Evolutionary conservation across 2,113 vertebrate genomes (phyloP), one percentile per base, ranked within the genome.

Genomic region (Bos javanicus): DNA sequence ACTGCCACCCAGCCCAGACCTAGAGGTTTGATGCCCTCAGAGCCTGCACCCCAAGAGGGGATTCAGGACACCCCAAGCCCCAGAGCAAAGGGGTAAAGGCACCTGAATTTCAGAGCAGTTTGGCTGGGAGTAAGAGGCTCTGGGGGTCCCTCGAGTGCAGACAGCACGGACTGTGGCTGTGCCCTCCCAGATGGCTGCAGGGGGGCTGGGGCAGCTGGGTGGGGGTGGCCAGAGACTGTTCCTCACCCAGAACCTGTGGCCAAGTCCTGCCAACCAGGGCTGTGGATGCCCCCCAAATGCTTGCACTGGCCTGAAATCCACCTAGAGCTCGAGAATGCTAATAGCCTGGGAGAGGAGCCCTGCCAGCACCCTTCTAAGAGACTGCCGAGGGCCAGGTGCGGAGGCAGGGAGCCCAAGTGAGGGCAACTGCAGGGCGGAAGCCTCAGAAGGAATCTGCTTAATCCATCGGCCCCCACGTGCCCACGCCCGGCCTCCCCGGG

Each of bases 381-480:
- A 64, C 52, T 48, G 25, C 54, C 17, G 25, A 2, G n/a, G 64
- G 87, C 84, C 5, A 7, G 4, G 50, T 9, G 57, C 17, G 0
- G 39, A 57, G 59, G 25, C 4, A 7, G 43, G 52, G 83, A 46
- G 39, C 39, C 48, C 17, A 1, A 33, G 48, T 7, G 25, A 50
- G 94, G 88, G 97, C 92, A 98, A 48, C 83, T 19, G 62, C 62
- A 85, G 46, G 21, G 56, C 0, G 13, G 50, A 16, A 76, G 67
- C 71, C 86, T 80, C 86, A 10, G 97, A 74, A 94, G 78, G 81
- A 19, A 89, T 87, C 94, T 95, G 96, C 96, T 67, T 93, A 23
- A 89, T 0, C 36, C 78, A 46, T 26, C 0, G 0, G 82, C 83
- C 91, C 93, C 91, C 84, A 9, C 0, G 89, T 54, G 46, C 48